phyloP scores from a whole-genome alignment of 2,888 invertebrate genomes.

The Scaptomyza reducta region DNA sequence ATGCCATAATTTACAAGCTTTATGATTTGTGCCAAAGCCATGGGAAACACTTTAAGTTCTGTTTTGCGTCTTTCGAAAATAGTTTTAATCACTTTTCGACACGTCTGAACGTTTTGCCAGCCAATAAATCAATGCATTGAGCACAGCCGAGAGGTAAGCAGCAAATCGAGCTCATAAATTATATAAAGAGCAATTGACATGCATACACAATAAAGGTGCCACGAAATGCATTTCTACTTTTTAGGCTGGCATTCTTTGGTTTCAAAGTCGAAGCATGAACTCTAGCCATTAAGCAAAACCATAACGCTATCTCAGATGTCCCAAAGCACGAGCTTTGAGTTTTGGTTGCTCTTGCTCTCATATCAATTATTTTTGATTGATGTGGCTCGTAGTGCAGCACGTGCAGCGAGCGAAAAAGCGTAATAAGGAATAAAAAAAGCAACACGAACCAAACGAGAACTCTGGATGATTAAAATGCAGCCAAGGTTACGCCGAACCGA shows the following conservation, averaged over 20 bases:
- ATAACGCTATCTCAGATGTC: conserved; percentile 60
- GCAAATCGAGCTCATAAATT: conserved; percentile 72
- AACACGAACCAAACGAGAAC: conserved; percentile 11
- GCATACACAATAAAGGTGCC: conserved; percentile 41
- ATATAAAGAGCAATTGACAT: conserved; percentile 58
- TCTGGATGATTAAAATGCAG: conserved; percentile 72
- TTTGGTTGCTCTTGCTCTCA: conserved; percentile 57
- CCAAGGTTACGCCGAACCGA: conserved; percentile 66
- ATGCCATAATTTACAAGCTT: not conserved
- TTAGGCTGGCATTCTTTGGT: conserved; percentile 24
- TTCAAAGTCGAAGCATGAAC: conserved; percentile 37
- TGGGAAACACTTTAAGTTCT: not conserved
- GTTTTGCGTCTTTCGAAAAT: not conserved
- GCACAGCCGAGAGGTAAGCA: conserved; percentile 55
- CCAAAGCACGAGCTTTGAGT: conserved; percentile 52
- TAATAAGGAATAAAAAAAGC: conserved; percentile 29
- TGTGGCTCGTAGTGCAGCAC: conserved; percentile 66
- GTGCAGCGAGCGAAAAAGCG: conserved; percentile 56
- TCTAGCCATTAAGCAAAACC: conserved; percentile 50
- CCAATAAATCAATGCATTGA: conserved; percentile 72
- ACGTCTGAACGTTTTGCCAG: conserved; percentile 23
- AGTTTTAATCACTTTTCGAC: conserved; percentile 9
- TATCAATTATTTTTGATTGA: conserved; percentile 78
- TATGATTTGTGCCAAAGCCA: not conserved
- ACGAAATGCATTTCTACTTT: conserved; percentile 57